phyloP scores from a whole-genome alignment of 1,140 invertebrate species.

The Lysiphlebus fabarum region DNA sequence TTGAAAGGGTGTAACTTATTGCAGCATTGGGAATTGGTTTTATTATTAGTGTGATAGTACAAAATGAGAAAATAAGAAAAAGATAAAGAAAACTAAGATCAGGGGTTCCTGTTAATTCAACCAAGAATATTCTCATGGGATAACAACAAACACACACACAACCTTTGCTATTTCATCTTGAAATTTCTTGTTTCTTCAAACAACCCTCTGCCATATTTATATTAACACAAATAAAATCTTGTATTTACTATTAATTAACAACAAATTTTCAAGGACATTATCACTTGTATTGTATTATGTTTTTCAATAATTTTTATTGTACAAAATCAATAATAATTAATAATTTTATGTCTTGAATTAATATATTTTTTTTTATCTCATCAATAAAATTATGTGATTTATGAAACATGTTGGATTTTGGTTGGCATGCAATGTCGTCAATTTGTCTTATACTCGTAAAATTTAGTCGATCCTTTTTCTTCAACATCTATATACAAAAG shows the following conservation, averaged over 20 bases:
- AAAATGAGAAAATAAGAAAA: slow-evolving; percentile 30
- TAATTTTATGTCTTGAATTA: slow-evolving; percentile 32
- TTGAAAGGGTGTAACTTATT: slow-evolving; percentile 57
- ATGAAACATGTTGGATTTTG: slow-evolving; percentile 40
- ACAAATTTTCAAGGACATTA: background rate
- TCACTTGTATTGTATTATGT: slow-evolving; percentile 4
- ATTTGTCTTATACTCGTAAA: slow-evolving; percentile 49
- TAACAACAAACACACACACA: slow-evolving; percentile 33
- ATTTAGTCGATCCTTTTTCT: slow-evolving; percentile 40
- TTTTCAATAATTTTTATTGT: background rate
- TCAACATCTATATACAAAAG: slow-evolving; percentile 10
- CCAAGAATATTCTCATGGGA: slow-evolving; percentile 44
- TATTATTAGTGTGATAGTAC: slow-evolving; percentile 57
- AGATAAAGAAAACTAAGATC: slow-evolving; percentile 34
- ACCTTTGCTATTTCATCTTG: slow-evolving; percentile 28
- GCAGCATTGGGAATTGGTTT: slow-evolving; percentile 57
- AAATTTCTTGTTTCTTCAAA: background rate
- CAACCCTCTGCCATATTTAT: background rate
- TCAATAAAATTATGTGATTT: slow-evolving; percentile 40
- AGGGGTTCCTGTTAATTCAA: slow-evolving; percentile 54
- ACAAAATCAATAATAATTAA: too few relatives aligned
- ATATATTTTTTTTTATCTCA: slow-evolving; percentile 16
- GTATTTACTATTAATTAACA: slow-evolving; percentile 11
- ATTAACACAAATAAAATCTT: slow-evolving; percentile 4
- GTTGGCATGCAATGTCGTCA: slow-evolving; percentile 44